phyloP scores from a whole-genome alignment of 2,113 vertebrate genomes.

The Sisor rabdophorus region DNA sequence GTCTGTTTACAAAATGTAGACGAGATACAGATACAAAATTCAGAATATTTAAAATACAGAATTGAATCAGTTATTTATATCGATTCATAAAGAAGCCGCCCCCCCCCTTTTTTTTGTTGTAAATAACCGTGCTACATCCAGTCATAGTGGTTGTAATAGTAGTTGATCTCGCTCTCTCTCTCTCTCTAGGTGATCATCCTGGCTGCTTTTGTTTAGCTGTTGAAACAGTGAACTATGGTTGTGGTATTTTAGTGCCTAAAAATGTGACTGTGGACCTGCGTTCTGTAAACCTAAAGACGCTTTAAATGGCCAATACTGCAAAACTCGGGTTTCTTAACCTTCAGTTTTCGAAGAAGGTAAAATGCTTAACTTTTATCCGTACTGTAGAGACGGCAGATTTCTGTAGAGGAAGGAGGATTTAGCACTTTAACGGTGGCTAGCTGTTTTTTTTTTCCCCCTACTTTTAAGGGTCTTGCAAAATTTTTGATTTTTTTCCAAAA shows the following conservation, averaged over 20 bases:
- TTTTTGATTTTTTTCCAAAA: background rate
- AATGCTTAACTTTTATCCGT: slow-evolving; percentile 21
- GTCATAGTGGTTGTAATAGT: background rate
- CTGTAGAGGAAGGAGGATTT: slow-evolving; percentile 31
- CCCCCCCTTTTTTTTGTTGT: background rate
- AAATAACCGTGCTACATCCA: background rate
- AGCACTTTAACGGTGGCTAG: slow-evolving; percentile 52
- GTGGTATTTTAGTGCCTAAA: slow-evolving; percentile 46
- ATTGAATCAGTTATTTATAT: slow-evolving; percentile 33
- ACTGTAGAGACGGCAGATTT: slow-evolving; percentile 25
- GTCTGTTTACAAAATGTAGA: slow-evolving; percentile 12
- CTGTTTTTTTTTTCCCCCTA: slow-evolving; percentile 36
- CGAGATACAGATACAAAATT: background rate
- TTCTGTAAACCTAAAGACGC: slow-evolving; percentile 23
- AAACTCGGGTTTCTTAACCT: slow-evolving; percentile 37
- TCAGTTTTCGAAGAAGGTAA: slow-evolving; percentile 20
- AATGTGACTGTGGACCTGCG: slow-evolving; percentile 45
- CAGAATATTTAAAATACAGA: background rate
- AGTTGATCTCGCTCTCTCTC: slow-evolving; percentile 4
- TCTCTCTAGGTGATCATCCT: background rate
- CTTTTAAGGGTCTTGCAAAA: slow-evolving; percentile 21
- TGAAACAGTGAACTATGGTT: slow-evolving; percentile 34
- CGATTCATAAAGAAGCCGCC: background rate
- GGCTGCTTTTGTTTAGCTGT: slow-evolving; percentile 40
- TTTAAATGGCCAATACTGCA: slow-evolving; percentile 31